Evolutionary conservation across 1,140 invertebrate species (phyloP).

Genomic region (Hermetia illucens): DNA sequence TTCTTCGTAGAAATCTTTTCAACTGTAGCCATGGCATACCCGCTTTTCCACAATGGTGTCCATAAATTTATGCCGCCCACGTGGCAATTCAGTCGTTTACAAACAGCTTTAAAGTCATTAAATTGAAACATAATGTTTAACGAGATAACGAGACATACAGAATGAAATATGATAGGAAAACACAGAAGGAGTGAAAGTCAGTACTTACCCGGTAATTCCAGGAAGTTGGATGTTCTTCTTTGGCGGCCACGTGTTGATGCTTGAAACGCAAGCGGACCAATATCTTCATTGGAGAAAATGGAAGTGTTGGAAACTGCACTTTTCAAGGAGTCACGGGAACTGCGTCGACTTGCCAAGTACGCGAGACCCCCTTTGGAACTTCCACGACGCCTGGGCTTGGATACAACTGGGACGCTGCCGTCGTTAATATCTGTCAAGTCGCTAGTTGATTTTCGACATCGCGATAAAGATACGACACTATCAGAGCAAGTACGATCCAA

Average conservation of each 20-base stretch:
- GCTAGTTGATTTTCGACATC: slow-evolving; percentile 54
- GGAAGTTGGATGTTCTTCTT: slow-evolving; percentile 66
- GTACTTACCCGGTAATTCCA: slow-evolving; percentile 66
- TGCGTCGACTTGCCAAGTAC: slow-evolving; percentile 57
- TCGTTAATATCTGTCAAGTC: slow-evolving; percentile 40
- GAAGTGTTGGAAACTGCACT: slow-evolving; percentile 50
- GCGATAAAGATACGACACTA: slow-evolving; percentile 22
- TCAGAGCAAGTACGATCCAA: slow-evolving; percentile 29
- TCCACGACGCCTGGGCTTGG: slow-evolving; percentile 23
- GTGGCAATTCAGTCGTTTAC: no score
- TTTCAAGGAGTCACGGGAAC: slow-evolving; percentile 47
- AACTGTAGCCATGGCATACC: no score
- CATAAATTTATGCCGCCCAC: no score
- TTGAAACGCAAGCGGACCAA: slow-evolving; percentile 56
- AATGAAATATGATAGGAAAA: no score
- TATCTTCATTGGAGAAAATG: slow-evolving; percentile 48
- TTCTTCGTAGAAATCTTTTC: no score
- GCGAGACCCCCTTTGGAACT: slow-evolving; percentile 46
- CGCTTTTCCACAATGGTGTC: no score
- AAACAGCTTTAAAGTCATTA: no score
- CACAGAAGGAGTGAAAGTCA: no score
- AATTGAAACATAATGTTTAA: no score
- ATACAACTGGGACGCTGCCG: slow-evolving; percentile 6
- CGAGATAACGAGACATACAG: no score
- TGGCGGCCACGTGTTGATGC: slow-evolving; percentile 56